A percentile compares a stretch with the other conserved stretches of the same genome.
These are phyloP conservation scores for Metopia argyrocephala DNA, from an alignment of 2,888 invertebrate species.

Conservation along the genomic window DNA sequence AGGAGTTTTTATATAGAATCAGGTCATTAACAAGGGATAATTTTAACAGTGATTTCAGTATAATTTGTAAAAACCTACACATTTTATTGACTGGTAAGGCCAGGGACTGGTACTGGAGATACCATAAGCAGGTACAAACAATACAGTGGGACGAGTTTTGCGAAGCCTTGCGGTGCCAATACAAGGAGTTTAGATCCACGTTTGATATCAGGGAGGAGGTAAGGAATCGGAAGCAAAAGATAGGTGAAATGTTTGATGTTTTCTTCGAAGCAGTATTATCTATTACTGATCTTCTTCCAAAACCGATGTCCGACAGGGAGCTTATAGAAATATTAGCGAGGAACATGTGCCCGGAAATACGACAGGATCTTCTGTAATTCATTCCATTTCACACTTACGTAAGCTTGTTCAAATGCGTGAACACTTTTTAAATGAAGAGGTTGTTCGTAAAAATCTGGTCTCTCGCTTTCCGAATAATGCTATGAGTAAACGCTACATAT, in stretches of 20 bases:
- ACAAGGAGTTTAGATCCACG: constrained; percentile 11
- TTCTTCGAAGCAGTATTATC: neutral
- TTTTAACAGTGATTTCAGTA: neutral
- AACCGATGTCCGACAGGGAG: neutral
- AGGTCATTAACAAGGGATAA: neutral
- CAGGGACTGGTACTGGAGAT: neutral
- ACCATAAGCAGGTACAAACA: neutral
- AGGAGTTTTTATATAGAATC: neutral
- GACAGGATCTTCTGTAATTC: too few species aligned
- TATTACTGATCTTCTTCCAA: neutral
- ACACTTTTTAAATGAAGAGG: too few species aligned
- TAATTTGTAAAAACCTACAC: neutral
- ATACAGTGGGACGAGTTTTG: constrained; percentile 41
- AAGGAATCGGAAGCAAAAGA: neutral
- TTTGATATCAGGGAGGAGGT: constrained; percentile 17
- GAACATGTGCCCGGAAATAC: neutral
- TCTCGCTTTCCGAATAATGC: too few species aligned
- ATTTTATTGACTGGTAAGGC: neutral
- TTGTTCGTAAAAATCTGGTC: too few species aligned
- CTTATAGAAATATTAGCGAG: neutral
- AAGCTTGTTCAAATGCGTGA: too few species aligned
- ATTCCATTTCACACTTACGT: too few species aligned
- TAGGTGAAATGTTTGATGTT: neutral
- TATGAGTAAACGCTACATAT: too few species aligned
- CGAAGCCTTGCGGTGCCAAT: constrained; percentile 17